Evolutionary conservation across 1,140 invertebrate genomes (phyloP), one percentile per base, ranked within the genome.

Genomic region (Babylonia areolata): DNA sequence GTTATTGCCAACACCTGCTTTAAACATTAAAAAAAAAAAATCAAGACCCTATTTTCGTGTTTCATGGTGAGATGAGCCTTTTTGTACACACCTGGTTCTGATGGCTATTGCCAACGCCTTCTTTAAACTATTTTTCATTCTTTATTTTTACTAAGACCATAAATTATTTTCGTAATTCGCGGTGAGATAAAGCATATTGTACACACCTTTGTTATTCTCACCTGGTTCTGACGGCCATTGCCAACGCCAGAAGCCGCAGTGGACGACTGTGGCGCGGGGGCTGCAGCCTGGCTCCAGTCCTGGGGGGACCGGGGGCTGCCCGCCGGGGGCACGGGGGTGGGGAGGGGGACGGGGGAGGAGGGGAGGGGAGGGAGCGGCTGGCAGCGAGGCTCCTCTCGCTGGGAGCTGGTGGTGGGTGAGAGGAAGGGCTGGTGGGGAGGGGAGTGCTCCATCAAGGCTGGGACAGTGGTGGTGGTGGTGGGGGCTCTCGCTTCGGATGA

Each of bases 161-260:
- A n/a, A n/a, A n/a, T n/a, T n/a, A n/a, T n/a, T n/a, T n/a, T n/a
- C n/a, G n/a, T n/a, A n/a, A n/a, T n/a, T n/a, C n/a, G n/a, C n/a
- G n/a, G n/a, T n/a, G n/a, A n/a, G n/a, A n/a, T n/a, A n/a, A n/a
- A n/a, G n/a, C n/a, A n/a, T n/a, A n/a, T n/a, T n/a, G n/a, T n/a
- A n/a, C n/a, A n/a, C n/a, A n/a, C n/a, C n/a, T n/a, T n/a, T n/a
- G n/a, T n/a, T n/a, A n/a, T 51, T 33, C 75, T 77, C 75, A 77
- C 75, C 75, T 77, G 75, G 46, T 87, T 88, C 84, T 86, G 87
- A 35, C 85, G 78, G 20, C 35, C 12, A 35, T 40, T 20, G n/a
- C 9, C 31, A 28, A 15, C 15, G 75, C 1, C 9, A 17, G 46
- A 51, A 17, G 46, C 9, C 17, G 46, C 35, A 31, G 23, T 31